Conservation (phyloP, 2,888 invertebrate genomes). For the Sesia apiformis region DNA sequence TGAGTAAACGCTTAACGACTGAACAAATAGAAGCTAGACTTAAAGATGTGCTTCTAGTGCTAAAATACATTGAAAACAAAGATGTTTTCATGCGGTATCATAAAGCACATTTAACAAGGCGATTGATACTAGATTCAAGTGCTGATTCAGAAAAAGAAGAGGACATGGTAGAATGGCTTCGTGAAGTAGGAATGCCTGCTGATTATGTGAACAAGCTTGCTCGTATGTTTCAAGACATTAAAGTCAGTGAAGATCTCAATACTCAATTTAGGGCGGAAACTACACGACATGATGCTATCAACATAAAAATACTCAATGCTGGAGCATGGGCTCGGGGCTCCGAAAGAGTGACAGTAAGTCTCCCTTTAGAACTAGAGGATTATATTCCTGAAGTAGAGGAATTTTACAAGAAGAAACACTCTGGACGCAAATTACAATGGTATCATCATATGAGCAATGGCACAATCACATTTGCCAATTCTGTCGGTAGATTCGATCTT, state of each 20-base stretch:
- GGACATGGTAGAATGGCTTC: conserved; percentile 98
- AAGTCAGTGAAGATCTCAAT: conserved; percentile 97
- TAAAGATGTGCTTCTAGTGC: conserved; percentile 93
- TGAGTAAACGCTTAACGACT: conserved; percentile 95
- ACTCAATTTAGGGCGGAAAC: conserved; percentile 91
- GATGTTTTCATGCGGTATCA: conserved; percentile 99
- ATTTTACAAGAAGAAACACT: conserved; percentile 98
- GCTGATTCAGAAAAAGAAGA: conserved; percentile 99
- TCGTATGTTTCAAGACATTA: conserved; percentile 98
- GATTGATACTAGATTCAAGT: conserved; percentile 96
- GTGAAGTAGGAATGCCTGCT: conserved; percentile 99
- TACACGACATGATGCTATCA: conserved; percentile 89
- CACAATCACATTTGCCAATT: conserved; percentile 95
- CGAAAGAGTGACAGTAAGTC: conserved; percentile 94
- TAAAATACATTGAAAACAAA: conserved; percentile 99
- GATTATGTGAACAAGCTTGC: conserved; percentile 99
- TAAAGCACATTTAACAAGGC: conserved; percentile 96
- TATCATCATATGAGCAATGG: conserved; percentile 99
- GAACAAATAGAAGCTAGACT: conserved; percentile 97
- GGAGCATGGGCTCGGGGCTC: conserved; percentile 98
- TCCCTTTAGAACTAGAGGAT: conserved; percentile 98
- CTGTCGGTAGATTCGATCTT: conserved; percentile 94
- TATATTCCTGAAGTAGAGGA: conserved; percentile 99
- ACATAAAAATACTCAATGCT: conserved; percentile 98
- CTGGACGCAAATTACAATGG: conserved; percentile 98